phyloP scores from a whole-genome alignment of 2,113 vertebrate genomes.

The Nanger granti region DNA sequence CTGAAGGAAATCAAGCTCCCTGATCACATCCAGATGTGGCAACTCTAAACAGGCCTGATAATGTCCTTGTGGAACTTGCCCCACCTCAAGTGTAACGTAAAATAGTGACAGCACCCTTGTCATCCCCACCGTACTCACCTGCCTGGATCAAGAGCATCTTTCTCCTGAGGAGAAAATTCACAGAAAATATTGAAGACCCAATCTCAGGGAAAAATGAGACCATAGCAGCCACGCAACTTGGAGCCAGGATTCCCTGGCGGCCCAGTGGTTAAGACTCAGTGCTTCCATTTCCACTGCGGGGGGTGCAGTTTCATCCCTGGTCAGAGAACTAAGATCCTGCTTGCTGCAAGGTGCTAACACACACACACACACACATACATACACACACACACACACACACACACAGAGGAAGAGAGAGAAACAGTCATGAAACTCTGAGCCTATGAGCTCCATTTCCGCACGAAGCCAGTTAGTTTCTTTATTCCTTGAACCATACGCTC shows the following conservation, averaged over 20 bases:
- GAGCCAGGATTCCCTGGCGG: rapidly evolving
- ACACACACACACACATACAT: not conserved
- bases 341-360: not conserved
- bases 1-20: not conserved
- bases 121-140: not conserved
- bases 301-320: not conserved
- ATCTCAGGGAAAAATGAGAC: not conserved
- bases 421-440: not conserved
- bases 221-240: rapidly evolving
- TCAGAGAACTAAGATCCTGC: not conserved
- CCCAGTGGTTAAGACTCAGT: not conserved
- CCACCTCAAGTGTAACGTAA: not conserved
- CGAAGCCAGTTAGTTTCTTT: not conserved
- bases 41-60: not conserved
- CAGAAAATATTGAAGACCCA: not conserved
- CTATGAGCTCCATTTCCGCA: not conserved
- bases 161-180: not conserved
- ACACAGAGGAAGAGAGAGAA: not conserved
- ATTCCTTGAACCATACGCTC: not conserved
- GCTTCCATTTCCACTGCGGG: not conserved
- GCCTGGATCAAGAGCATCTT: not conserved
- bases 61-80: not conserved
- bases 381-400: not conserved
- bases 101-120: rapidly evolving
- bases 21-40: not conserved